A percentile compares a stretch with the other conserved stretches of the same genome.
phyloP scores from a whole-genome alignment of 2,888 invertebrate genomes.

The Saturnia pavonia region DNA sequence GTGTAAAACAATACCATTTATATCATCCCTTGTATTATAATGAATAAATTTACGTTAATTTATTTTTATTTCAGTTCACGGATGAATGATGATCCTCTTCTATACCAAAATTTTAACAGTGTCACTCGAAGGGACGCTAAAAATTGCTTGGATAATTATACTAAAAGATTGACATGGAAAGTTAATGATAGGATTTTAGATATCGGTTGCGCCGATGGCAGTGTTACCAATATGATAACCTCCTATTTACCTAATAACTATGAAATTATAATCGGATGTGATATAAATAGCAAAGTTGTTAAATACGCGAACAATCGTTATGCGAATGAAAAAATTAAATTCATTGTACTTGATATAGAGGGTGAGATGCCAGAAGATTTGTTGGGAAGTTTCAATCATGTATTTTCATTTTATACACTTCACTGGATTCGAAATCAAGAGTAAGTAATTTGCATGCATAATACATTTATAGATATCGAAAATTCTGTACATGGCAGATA shows the following conservation, averaged over 20 bases:
- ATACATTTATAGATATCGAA: background rate
- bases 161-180: slow-evolving; percentile 80
- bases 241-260: slow-evolving; percentile 81
- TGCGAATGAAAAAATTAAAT: slow-evolving; percentile 63
- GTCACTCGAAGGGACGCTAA: slow-evolving; percentile 28
- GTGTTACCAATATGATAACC: slow-evolving; percentile 83
- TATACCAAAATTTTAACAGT: slow-evolving; percentile 18
- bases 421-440: slow-evolving; percentile 89
- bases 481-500: background rate
- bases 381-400: slow-evolving; percentile 82
- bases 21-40: too few species aligned
- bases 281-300: slow-evolving; percentile 87
- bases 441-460: slow-evolving; percentile 61
- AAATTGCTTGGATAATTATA: slow-evolving; percentile 83
- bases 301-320: slow-evolving; percentile 81
- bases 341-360: slow-evolving; percentile 82
- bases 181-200: slow-evolving; percentile 79
- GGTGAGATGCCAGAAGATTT: slow-evolving; percentile 70
- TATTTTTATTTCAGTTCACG: slow-evolving; percentile 9
- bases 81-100: slow-evolving; percentile 19
- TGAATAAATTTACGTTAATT: too few species aligned
- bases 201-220: slow-evolving; percentile 88
- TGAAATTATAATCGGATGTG: slow-evolving; percentile 82
- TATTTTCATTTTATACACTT: slow-evolving; percentile 89
- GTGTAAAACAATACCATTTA: too few species aligned